phyloP scores from a whole-genome alignment of 2,888 invertebrate genomes.

The Melanargia galathea region DNA sequence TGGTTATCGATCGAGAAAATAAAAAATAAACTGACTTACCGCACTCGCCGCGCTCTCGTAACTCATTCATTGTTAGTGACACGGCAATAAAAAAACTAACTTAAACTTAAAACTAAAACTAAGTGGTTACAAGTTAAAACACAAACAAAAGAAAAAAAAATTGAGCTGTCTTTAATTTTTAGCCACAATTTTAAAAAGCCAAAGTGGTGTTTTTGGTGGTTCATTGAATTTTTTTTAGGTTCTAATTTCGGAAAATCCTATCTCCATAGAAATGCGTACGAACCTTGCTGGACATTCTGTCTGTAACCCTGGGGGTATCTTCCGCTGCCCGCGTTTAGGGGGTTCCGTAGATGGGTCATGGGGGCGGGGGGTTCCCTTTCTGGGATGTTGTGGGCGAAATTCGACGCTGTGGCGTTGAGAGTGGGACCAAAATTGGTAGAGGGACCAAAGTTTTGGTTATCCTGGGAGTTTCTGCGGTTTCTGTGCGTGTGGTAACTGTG shows the following conservation, averaged over 20 bases:
- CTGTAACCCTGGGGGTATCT: slow-evolving; percentile 75
- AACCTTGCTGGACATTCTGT: slow-evolving; percentile 79
- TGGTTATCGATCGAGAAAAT: slow-evolving; percentile 48
- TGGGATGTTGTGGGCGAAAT: slow-evolving; percentile 68
- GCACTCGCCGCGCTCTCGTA: slow-evolving; percentile 35
- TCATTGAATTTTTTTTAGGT: slow-evolving; percentile 35
- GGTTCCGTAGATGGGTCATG: slow-evolving; percentile 76
- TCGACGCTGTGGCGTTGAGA: slow-evolving; percentile 70
- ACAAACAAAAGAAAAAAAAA: slow-evolving; percentile 50
- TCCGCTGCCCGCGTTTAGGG: slow-evolving; percentile 72
- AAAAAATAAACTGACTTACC: slow-evolving; percentile 66
- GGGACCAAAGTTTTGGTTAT: slow-evolving; percentile 68
- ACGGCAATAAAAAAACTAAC: slow-evolving; percentile 44
- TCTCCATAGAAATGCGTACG: slow-evolving; percentile 65
- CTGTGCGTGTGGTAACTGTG: slow-evolving; percentile 76
- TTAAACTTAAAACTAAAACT: slow-evolving; percentile 51
- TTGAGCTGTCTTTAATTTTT: slow-evolving; percentile 76
- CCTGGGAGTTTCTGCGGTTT: slow-evolving; percentile 74
- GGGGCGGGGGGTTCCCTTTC: slow-evolving; percentile 74
- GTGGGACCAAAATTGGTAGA: slow-evolving; percentile 73
- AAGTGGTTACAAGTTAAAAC: slow-evolving; percentile 41
- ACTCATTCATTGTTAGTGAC: slow-evolving; percentile 61
- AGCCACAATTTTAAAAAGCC: slow-evolving; percentile 67
- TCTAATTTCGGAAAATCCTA: slow-evolving; percentile 58
- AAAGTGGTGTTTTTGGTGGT: slow-evolving; percentile 76